Percentiles rank a stretch among this genome's conserved stretches.
Conservation (phyloP, 2,797 vertebrate genomes). For the Myiotriccus ornatus region DNA sequence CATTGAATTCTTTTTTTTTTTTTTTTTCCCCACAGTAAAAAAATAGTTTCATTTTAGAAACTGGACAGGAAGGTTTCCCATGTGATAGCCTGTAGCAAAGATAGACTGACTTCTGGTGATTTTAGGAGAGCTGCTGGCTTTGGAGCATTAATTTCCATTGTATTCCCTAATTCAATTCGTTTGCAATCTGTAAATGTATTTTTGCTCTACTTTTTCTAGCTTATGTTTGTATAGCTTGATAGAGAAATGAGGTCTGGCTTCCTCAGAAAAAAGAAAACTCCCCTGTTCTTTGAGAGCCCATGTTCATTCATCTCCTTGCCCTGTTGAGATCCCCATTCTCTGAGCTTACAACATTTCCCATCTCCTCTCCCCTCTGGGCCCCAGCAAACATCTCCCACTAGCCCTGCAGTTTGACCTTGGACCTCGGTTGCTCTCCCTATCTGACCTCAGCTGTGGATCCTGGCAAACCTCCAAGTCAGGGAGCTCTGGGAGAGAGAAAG, state of each 20-base stretch:
- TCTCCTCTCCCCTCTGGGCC: constrained; percentile 66
- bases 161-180: not conserved
- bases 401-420: constrained; percentile 38
- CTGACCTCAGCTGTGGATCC: constrained; percentile 40
- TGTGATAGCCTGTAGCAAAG: not conserved
- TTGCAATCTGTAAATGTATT: not conserved
- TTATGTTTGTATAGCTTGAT: not conserved
- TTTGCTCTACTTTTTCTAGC: not conserved
- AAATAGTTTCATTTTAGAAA: not conserved
- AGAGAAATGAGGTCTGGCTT: constrained; percentile 5
- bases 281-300: not conserved
- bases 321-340: constrained; percentile 4
- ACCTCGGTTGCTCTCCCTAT: constrained; percentile 28
- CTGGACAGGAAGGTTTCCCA: not conserved
- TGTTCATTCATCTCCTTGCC: constrained; percentile 45
- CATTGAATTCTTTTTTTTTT: not conserved
- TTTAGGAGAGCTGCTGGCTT: not conserved
- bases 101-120: not conserved
- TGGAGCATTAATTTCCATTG: not conserved
- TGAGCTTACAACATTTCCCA: constrained; percentile 19
- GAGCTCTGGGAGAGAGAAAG: not conserved
- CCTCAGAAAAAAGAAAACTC: not conserved
- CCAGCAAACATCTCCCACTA: constrained; percentile 52
- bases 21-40: not conserved
- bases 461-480: not conserved